A percentile compares a stretch with the other conserved stretches of the same genome.
phyloP scores from a whole-genome alignment of 2,797 vertebrate genomes.

The Emydoidea blandingii region DNA sequence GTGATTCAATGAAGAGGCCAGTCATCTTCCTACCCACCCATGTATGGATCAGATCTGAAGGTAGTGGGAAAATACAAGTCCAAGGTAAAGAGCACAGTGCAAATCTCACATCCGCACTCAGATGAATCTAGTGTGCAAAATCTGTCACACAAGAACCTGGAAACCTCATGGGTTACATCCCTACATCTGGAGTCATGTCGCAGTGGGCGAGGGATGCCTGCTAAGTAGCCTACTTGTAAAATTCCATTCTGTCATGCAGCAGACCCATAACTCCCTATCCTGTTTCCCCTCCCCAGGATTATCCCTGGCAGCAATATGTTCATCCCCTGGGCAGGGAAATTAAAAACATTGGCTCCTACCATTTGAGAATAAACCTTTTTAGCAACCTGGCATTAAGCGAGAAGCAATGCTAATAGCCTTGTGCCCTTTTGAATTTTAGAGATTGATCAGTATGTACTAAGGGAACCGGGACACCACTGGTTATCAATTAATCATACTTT shows the following conservation, averaged over 20 bases:
- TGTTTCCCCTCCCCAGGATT: not conserved
- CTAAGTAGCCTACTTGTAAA: not conserved
- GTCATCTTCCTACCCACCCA: not conserved
- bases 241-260: not conserved
- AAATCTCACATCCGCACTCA: not conserved
- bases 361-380: not conserved
- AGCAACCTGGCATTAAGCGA: constrained; percentile 60
- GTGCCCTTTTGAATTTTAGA: constrained; percentile 19
- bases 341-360: not conserved
- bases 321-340: not conserved
- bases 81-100: not conserved
- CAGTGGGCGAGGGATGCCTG: not conserved
- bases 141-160: not conserved
- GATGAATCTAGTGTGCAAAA: not conserved
- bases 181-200: not conserved
- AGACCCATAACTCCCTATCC: not conserved
- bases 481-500: constrained; percentile 50
- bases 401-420: constrained; percentile 39
- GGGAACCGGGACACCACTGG: constrained; percentile 56
- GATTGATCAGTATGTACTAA: constrained; percentile 66
- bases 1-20: not conserved
- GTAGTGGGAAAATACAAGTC: not conserved
- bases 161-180: constrained; percentile 1
- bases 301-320: not conserved
- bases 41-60: not conserved